Evolutionary conservation across 2,888 invertebrate species (phyloP).

Genomic region (Torymus texanus): DNA sequence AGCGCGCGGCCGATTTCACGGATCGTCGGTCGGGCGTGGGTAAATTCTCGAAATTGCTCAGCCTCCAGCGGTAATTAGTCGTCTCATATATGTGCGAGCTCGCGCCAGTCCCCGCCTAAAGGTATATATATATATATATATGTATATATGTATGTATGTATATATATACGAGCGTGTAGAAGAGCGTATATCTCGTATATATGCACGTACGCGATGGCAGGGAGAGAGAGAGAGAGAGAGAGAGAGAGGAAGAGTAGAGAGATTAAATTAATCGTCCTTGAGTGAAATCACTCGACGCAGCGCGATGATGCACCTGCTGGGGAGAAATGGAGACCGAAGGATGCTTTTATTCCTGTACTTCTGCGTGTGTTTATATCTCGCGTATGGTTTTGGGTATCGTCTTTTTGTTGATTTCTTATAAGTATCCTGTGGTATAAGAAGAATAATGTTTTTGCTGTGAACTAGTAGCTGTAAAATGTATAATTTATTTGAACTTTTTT

Average conservation of each 20-base stretch:
- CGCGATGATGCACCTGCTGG: neutral
- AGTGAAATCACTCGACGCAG: conserved; percentile 30
- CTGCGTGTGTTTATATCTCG: too few relatives aligned
- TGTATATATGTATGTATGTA: too few relatives aligned
- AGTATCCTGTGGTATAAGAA: too few relatives aligned
- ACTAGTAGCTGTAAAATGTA: too few relatives aligned
- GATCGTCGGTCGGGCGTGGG: conserved; percentile 39
- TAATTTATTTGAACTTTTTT: too few relatives aligned
- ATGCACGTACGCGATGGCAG: too few relatives aligned
- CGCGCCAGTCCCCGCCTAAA: neutral
- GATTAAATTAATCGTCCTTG: conserved; percentile 53
- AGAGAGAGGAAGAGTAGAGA: neutral
- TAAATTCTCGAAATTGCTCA: conserved; percentile 52
- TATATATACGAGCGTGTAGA: neutral
- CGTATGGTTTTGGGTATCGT: too few relatives aligned
- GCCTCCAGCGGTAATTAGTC: conserved; percentile 52
- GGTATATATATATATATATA: neutral
- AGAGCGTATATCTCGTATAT: too few relatives aligned
- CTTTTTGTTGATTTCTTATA: too few relatives aligned
- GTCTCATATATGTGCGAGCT: conserved; percentile 16
- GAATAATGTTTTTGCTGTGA: too few relatives aligned
- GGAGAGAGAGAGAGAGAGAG: too few relatives aligned
- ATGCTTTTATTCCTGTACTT: neutral
- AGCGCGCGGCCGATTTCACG: conserved; percentile 34
- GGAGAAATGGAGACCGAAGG: neutral